Percentiles rank a stretch among this genome's conserved stretches.
Conservation (phyloP, 2,797 vertebrate genomes). For the Enteromius anoplus region DNA sequence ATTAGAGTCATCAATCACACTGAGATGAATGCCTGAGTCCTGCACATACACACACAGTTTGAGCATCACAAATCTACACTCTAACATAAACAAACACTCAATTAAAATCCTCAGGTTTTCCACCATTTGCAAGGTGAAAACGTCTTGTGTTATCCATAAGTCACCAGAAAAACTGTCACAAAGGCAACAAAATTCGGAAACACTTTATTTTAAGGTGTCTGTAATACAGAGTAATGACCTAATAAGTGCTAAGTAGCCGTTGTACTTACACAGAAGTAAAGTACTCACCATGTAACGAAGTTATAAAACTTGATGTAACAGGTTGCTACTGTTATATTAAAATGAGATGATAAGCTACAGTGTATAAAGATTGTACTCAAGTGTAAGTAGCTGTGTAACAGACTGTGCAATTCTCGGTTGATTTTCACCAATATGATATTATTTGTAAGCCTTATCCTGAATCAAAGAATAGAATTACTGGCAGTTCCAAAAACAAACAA, state of each 20-base stretch:
- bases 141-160: not conserved
- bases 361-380: too few relatives aligned
- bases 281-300: too few relatives aligned
- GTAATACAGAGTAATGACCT: too few relatives aligned
- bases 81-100: not conserved
- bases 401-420: not conserved
- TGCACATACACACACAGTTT: constrained; percentile 61
- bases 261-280: too few relatives aligned
- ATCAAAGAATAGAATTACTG: not conserved
- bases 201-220: too few relatives aligned
- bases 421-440: not conserved
- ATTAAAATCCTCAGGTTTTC: not conserved
- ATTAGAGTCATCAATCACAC: constrained; percentile 96
- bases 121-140: not conserved
- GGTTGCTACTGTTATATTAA: too few relatives aligned
- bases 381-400: too few relatives aligned
- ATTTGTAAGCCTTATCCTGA: not conserved
- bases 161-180: not conserved
- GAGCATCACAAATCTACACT: not conserved
- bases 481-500: not conserved
- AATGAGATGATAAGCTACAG: too few relatives aligned
- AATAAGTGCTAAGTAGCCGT: too few relatives aligned
- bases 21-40: constrained; percentile 94
- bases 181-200: not conserved
- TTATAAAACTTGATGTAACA: too few relatives aligned